Evolutionary conservation across 2,797 vertebrate species (phyloP), one percentile per base, ranked within the genome.

Genomic region (Ctenopoma multispine): DNA sequence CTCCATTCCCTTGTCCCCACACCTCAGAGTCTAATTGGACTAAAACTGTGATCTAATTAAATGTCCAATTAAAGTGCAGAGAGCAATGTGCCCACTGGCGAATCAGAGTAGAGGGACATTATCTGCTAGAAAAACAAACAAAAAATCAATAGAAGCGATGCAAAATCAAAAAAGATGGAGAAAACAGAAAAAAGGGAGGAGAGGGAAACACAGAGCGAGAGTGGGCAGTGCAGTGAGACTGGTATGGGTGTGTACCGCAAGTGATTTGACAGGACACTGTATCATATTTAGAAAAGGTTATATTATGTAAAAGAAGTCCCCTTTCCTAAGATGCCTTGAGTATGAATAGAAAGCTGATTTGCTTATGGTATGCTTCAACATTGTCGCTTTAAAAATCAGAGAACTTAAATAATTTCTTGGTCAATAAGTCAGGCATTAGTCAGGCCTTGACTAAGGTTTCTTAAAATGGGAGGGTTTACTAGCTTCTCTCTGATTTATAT

Each of bases 1-100:
- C 80, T 86, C 86, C 74, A 59, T 79, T 87, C 84, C 87, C 80
- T 72, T 77, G 81, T 77, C 72, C 79, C 83, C 65, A 74, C 90
- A 92, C 90, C 91, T 92, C 90, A 81, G 80, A 90, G 90, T 92
- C 91, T 95, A 95, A 95, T 95, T 94, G 94, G 94, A 93, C 93
- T 91, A 95, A 94, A 95, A 94, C 90, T 93, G 94, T 94, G 94
- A 95, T 95, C 93, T 94, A 95, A 95, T 95, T 95, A 95, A 94
- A 95, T 92, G 92, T 94, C 94, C 94, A 95, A 95, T 95, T 95
- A 95, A 94, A 90, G 92, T 88, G 90, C 90, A 93, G 93, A 90
- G 89, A 93, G 93, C 93, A 91, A 92, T 91, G 92, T 94, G 93
- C 92, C 95, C 92, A 89, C 80, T 70, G 92, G 94, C 93, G 59